A percentile compares a stretch with the other conserved stretches of the same genome.
Evolutionary conservation across 2,888 invertebrate genomes (phyloP).

Genomic region (Clunio marinus): DNA sequence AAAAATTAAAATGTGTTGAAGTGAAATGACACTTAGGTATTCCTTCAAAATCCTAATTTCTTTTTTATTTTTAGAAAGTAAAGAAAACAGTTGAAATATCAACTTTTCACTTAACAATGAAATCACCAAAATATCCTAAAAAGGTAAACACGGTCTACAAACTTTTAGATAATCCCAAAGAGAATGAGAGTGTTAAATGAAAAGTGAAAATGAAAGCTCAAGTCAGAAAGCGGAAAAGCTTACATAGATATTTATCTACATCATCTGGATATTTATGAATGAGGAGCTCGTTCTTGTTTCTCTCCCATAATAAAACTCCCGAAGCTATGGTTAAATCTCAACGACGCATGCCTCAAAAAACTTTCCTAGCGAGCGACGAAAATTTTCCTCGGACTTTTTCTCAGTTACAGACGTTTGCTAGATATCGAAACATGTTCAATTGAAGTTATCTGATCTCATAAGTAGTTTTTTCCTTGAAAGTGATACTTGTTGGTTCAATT

Average conservation of each 20-base stretch:
- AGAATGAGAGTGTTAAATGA: neutral
- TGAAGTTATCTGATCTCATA: neutral
- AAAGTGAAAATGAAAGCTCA: neutral
- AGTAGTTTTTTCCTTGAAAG: conserved; percentile 1
- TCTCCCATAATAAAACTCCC: neutral
- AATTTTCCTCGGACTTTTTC: neutral
- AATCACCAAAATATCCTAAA: no score
- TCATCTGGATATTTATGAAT: conserved; percentile 21
- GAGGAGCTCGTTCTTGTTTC: neutral
- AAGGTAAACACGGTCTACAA: no score
- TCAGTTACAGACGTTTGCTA: conserved; percentile 16
- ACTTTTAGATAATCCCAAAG: no score
- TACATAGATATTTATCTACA: no score
- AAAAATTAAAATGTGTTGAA: no score
- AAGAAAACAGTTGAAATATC: no score
- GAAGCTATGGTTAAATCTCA: neutral
- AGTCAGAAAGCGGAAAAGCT: conserved; percentile 1
- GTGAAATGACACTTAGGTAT: no score
- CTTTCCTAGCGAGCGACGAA: conserved; percentile 1
- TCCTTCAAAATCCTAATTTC: no score
- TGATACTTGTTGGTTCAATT: conserved; percentile 10
- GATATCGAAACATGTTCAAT: neutral
- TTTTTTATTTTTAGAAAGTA: no score
- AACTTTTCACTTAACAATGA: no score
- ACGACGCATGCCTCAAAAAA: conserved; percentile 15